Conservation (phyloP, 2,888 invertebrate species). For the Brachyptera putata region DNA sequence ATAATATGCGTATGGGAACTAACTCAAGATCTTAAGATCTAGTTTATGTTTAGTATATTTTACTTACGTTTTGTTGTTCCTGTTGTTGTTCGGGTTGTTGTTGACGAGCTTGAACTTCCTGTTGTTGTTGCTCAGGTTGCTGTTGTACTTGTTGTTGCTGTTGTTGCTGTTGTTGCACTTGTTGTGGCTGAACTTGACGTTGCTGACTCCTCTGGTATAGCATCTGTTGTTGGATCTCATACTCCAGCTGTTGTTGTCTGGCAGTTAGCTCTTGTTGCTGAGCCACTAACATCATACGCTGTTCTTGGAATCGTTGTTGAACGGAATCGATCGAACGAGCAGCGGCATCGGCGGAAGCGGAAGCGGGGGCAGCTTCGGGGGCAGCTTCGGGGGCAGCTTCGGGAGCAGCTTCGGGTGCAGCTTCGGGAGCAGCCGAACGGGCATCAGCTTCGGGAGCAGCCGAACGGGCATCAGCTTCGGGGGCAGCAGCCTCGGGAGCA, state of each 20-base stretch:
- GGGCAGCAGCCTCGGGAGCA: too few species aligned
- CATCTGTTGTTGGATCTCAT: constrained; percentile 16
- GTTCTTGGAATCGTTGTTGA: constrained; percentile 22
- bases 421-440: too few species aligned
- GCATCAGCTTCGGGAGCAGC: too few species aligned
- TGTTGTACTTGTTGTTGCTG: constrained; percentile 24
- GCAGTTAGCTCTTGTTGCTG: constrained; percentile 21
- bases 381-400: too few species aligned
- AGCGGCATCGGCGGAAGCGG: constrained; percentile 31
- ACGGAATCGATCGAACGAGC: constrained; percentile 5
- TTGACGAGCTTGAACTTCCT: constrained; percentile 30
- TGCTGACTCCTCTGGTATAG: constrained; percentile 21
- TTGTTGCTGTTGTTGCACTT: constrained; percentile 21
- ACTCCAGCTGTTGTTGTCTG: constrained; percentile 6
- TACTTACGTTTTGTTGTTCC: background rate
- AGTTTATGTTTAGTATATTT: too few species aligned
- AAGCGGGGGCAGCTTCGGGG: background rate
- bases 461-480: too few species aligned
- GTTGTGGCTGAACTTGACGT: constrained; percentile 24
- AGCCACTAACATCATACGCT: constrained; percentile 20
- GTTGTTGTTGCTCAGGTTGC: constrained; percentile 24
- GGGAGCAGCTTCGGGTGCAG: too few species aligned
- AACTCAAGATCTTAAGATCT: too few species aligned
- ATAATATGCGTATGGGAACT: too few species aligned
- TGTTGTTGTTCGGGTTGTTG: constrained; percentile 26